Base-by-base conservation (phyloP, 2,113 vertebrate genomes). In the Scopus umbretta region DNA sequence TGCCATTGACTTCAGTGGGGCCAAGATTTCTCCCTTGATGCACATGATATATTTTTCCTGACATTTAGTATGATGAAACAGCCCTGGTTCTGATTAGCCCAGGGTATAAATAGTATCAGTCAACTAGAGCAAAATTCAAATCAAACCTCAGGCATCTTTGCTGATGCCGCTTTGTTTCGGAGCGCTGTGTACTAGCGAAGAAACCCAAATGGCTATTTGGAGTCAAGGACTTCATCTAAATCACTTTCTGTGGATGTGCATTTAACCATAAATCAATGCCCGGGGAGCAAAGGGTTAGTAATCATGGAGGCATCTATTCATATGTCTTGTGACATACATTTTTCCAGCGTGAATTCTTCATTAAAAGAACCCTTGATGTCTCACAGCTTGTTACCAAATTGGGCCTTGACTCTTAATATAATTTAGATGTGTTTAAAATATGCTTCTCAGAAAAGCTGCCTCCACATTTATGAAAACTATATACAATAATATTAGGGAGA, bases 21-120 rank as follows among this genome's bases (percentile, higher is more conserved):
- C 95, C 97, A 97, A 96, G 96, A 96, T 95, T 96, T 97, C 97
- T 94, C 95, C 94, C 96, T 95, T 95, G 97, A 96, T 97, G 94
- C 89, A 83, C 73, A 96, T 97, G 96, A 97, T 96, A 96, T 97
- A 97, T 97, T 97, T 95, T 96, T 92, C 97, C 95, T 97, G 97
- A 97, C 96, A 97, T 97, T 97, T 90, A 92, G 91, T 73, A 95
- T 94, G 96, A 97, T 97, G 96, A 97, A 97, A 96, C 86, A 94
- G 80, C 67, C 89, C 97, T 97, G 96, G 92, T 96, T 97, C 91
- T 97, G 96, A 97, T 97, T 97, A 97, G 78, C 68, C 94, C 49
- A 13, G 80, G 14, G 74, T 96, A 97, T 97, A 97, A 97, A 97
- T 97, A 96, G 96, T 94, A 97, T 97, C 96, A 96, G 86, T 96